Evolutionary conservation across 2,888 invertebrate genomes (phyloP).

Genomic region (Macaria notata): DNA sequence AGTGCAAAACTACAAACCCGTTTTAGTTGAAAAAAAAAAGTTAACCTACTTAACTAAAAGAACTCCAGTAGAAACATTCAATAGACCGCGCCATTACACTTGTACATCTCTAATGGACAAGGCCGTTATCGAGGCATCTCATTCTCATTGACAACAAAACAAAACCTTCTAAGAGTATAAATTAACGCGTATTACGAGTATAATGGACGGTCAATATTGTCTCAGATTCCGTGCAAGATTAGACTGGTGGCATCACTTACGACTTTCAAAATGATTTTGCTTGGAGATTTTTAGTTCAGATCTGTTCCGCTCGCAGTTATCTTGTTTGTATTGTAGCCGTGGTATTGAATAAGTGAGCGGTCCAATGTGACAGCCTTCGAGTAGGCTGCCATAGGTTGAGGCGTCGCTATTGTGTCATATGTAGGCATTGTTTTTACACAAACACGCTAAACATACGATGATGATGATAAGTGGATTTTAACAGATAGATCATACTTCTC

Average conservation of each 20-base stretch:
- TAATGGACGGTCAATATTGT: slow-evolving; percentile 21
- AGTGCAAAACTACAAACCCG: background rate
- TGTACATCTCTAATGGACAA: slow-evolving; percentile 8
- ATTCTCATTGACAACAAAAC: slow-evolving; percentile 15
- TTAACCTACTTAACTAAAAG: background rate
- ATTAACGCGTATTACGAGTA: slow-evolving; percentile 23
- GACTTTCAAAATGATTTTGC: too few species aligned
- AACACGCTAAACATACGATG: slow-evolving; percentile 13
- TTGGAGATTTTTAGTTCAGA: too few species aligned
- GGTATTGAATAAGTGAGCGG: slow-evolving; percentile 14
- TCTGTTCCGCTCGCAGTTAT: too few species aligned
- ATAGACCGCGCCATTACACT: background rate
- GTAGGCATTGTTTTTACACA: slow-evolving; percentile 9
- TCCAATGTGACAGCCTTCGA: background rate
- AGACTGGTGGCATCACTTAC: too few species aligned
- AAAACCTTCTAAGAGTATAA: slow-evolving; percentile 15
- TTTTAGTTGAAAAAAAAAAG: background rate
- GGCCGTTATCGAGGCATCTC: slow-evolving; percentile 9
- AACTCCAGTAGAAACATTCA: background rate
- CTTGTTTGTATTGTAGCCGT: background rate
- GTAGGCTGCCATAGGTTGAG: too few species aligned
- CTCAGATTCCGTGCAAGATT: background rate
- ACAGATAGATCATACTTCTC: too few species aligned
- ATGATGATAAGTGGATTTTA: slow-evolving; percentile 1
- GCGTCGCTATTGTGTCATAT: slow-evolving; percentile 16